phyloP scores from a whole-genome alignment of 2,797 vertebrate species.

The Myoxocephalus aenaeus region DNA sequence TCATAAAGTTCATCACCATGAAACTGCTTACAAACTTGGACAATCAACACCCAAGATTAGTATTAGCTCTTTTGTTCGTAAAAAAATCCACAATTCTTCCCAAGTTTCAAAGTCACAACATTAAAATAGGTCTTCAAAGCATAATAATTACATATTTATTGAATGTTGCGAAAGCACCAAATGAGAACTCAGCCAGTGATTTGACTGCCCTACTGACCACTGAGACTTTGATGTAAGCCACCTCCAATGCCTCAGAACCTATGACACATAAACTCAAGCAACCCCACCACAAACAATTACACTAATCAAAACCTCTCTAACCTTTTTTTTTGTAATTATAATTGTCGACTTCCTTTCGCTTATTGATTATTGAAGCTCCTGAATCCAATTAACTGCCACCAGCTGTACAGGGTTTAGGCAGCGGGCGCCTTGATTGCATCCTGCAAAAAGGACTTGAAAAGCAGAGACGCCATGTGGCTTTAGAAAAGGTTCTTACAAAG shows the following conservation, averaged over 20 bases:
- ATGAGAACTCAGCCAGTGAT: neutral
- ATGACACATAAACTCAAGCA: constrained; percentile 6
- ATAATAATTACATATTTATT: too few relatives aligned
- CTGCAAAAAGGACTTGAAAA: constrained; percentile 40
- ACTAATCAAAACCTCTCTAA: constrained; percentile 59
- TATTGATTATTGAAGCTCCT: constrained; percentile 67
- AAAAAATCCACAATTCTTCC: too few relatives aligned
- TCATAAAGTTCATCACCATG: too few relatives aligned
- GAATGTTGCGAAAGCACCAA: neutral
- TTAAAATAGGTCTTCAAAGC: too few relatives aligned
- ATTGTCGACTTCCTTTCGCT: constrained; percentile 63
- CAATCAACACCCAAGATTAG: neutral
- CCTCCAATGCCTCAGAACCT: constrained; percentile 1
- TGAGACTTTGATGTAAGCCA: neutral
- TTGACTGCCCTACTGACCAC: neutral
- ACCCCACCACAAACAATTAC: constrained; percentile 42
- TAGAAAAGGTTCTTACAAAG: constrained; percentile 42
- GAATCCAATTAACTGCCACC: constrained; percentile 61
- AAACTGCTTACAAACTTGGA: neutral
- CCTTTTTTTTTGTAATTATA: constrained; percentile 64
- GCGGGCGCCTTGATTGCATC: constrained; percentile 55
- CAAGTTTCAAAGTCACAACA: too few relatives aligned
- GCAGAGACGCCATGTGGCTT: constrained; percentile 43
- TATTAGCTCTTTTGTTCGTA: neutral
- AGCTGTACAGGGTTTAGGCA: constrained; percentile 38